Conservation (phyloP, 2,888 invertebrate genomes). For the Seladonia tumulorum region DNA sequence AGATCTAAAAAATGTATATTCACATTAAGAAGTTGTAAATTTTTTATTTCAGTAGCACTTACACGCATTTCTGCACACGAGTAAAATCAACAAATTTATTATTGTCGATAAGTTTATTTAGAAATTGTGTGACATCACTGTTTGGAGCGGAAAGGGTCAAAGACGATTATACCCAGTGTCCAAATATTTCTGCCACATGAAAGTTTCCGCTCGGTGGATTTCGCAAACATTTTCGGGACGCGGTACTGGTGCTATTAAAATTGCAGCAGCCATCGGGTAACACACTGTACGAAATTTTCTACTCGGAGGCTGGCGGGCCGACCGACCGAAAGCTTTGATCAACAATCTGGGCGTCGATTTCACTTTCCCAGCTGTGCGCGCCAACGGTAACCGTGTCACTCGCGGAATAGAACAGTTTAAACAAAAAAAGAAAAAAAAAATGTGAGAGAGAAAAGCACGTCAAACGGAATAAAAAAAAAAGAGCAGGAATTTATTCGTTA, state of each 20-base stretch:
- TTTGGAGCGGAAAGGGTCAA: neutral
- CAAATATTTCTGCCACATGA: neutral
- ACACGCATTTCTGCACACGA: too few relatives aligned
- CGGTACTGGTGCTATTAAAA: neutral
- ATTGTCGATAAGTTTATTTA: too few relatives aligned
- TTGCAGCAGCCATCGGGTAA: neutral
- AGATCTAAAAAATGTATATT: too few relatives aligned
- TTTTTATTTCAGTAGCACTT: neutral
- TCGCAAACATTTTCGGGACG: neutral
- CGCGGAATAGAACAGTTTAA: neutral
- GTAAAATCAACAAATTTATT: too few relatives aligned
- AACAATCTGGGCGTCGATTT: slow-evolving; percentile 2
- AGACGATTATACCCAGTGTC: neutral
- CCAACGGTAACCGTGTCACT: too few relatives aligned
- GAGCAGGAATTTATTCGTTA: neutral
- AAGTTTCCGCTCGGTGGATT: neutral
- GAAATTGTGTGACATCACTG: neutral
- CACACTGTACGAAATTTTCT: neutral
- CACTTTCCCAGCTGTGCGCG: neutral
- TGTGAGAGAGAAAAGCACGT: neutral
- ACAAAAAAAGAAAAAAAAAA: neutral
- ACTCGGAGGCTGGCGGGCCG: neutral
- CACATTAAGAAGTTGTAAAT: too few relatives aligned
- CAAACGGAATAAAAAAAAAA: neutral
- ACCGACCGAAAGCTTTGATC: slow-evolving; percentile 13